These are phyloP conservation scores for Pygathrix nemaeus DNA, from an alignment of 2,113 vertebrate species.

Conservation along the genomic window DNA sequence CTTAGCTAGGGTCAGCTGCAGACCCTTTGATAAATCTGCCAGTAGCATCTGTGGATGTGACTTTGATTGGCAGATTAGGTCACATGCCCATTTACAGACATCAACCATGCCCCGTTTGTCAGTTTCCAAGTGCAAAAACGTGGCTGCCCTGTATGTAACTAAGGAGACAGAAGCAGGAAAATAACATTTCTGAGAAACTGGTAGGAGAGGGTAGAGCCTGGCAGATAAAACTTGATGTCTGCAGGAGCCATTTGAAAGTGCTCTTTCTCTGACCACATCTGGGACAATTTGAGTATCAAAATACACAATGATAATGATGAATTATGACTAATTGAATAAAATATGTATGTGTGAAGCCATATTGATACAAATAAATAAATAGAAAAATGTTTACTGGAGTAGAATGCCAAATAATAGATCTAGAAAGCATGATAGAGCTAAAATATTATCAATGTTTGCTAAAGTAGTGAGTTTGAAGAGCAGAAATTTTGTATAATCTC, in stretches of 20 bases:
- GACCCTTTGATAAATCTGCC: background rate
- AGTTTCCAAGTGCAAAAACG: background rate
- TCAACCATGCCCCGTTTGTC: background rate
- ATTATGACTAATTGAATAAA: background rate
- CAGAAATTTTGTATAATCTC: background rate
- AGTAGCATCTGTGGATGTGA: background rate
- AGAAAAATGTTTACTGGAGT: background rate
- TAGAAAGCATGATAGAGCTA: background rate
- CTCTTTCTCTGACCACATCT: background rate
- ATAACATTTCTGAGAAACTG: background rate
- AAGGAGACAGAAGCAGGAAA: background rate
- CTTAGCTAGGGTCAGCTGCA: background rate
- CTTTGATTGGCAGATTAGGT: background rate
- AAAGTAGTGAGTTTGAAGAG: background rate
- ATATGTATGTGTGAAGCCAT: background rate
- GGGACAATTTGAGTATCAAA: background rate
- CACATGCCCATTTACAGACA: background rate
- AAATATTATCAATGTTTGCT: background rate
- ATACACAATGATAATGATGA: background rate
- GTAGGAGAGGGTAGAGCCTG: rapidly evolving
- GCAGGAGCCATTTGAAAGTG: background rate
- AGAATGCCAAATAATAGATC: background rate
- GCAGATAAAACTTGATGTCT: background rate
- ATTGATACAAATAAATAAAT: background rate
- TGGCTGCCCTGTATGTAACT: background rate